A percentile compares a stretch with the other conserved stretches of the same genome.
phyloP scores from a whole-genome alignment of 2,888 invertebrate species.

The Adela reaumurella region DNA sequence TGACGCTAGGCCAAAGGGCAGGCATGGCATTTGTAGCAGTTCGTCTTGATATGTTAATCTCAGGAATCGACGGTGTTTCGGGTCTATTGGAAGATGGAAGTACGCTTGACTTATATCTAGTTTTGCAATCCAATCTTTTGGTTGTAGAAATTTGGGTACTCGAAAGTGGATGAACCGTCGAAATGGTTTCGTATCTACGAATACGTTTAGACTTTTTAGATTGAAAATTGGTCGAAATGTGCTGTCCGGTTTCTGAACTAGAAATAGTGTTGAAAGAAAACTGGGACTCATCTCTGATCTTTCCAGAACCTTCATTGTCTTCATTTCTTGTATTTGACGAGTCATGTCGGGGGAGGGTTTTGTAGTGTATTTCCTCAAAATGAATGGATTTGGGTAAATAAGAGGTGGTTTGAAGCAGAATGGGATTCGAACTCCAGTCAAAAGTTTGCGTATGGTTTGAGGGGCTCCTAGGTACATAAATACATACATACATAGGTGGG shows the following conservation, averaged over 20 bases:
- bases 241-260: background rate
- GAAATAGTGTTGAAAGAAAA: background rate
- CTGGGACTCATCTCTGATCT: background rate
- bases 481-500: too few species aligned
- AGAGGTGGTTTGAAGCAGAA: too few species aligned
- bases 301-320: too few species aligned
- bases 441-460: too few species aligned
- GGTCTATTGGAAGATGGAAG: background rate
- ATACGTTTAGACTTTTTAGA: background rate
- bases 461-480: too few species aligned
- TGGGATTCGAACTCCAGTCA: too few species aligned
- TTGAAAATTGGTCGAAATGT: background rate
- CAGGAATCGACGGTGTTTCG: constrained; percentile 12
- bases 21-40: constrained; percentile 9
- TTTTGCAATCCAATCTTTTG: background rate
- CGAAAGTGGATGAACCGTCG: background rate
- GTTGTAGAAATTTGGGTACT: background rate
- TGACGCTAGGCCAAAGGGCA: constrained; percentile 15
- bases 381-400: too few species aligned
- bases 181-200: background rate
- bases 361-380: too few species aligned
- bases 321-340: too few species aligned
- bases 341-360: too few species aligned
- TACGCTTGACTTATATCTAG: background rate
- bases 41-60: constrained; percentile 6